Conservation (phyloP, 1,140 invertebrate genomes). For the Vanessa tameamea region DNA sequence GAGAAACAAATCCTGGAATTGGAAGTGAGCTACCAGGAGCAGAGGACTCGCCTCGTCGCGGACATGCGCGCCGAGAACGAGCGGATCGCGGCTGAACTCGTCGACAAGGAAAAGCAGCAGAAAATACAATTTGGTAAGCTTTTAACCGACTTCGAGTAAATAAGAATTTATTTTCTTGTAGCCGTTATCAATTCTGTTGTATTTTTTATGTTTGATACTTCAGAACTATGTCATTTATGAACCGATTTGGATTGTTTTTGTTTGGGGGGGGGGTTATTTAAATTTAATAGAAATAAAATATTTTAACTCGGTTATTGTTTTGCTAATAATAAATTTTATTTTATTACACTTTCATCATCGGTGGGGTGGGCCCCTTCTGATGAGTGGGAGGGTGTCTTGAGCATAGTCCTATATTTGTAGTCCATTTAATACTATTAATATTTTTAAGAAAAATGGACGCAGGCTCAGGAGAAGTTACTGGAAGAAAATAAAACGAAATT, state of each 20-base stretch:
- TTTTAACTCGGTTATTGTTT: too few relatives aligned
- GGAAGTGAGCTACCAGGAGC: constrained; percentile 69
- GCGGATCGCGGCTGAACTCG: constrained; percentile 51
- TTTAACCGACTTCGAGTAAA: background rate
- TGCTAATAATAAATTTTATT: too few relatives aligned
- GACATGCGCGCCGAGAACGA: constrained; percentile 73
- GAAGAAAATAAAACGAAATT: constrained; percentile 51
- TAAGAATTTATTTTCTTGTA: too few relatives aligned
- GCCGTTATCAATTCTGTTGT: too few relatives aligned
- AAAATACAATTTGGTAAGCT: constrained; percentile 54
- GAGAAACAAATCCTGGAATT: constrained; percentile 73
- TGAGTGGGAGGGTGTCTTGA: too few relatives aligned
- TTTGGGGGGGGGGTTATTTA: too few relatives aligned
- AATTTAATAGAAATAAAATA: too few relatives aligned
- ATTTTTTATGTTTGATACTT: too few relatives aligned
- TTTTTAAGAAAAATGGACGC: constrained; percentile 67
- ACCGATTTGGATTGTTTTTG: too few relatives aligned
- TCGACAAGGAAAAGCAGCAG: constrained; percentile 51
- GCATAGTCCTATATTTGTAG: background rate
- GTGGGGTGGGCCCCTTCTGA: too few relatives aligned
- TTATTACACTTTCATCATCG: too few relatives aligned
- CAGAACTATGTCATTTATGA: too few relatives aligned
- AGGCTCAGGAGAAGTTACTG: constrained; percentile 63
- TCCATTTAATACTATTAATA: background rate
- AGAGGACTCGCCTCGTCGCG: constrained; percentile 59